Conservation (phyloP, 1,140 invertebrate genomes). For the Drosophila sturtevanti region DNA sequence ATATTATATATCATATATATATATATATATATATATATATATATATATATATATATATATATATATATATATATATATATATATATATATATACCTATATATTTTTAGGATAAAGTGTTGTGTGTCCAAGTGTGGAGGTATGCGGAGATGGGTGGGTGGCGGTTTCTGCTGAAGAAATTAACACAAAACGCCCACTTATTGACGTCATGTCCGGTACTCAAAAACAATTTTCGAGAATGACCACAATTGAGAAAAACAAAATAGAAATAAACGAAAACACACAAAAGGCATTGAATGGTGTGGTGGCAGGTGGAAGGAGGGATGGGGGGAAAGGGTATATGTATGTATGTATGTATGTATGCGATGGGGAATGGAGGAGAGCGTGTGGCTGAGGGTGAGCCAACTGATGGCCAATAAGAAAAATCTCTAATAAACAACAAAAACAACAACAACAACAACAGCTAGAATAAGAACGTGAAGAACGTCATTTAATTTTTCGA, state of each 20-base stretch:
- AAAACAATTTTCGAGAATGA: constrained; percentile 81
- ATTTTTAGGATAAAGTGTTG: not conserved
- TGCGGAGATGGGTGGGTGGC: not conserved
- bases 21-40: not conserved
- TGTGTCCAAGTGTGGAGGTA: not conserved
- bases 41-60: constrained; percentile 12
- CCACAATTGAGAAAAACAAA: constrained; percentile 81
- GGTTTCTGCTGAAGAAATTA: constrained; percentile 51
- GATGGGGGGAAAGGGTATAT: too few relatives aligned
- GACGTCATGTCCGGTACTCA: constrained; percentile 81
- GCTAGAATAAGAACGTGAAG: not conserved
- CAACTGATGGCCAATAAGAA: constrained; percentile 67
- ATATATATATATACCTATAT: constrained; percentile 1
- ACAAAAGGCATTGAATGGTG: not conserved
- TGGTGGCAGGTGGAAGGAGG: too few relatives aligned
- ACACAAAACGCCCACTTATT: constrained; percentile 80
- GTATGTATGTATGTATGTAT: too few relatives aligned
- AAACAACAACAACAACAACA: constrained; percentile 24
- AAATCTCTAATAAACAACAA: constrained; percentile 27
- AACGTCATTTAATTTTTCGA: constrained; percentile 55
- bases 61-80: not conserved
- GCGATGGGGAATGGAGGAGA: not conserved
- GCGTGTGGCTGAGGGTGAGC: not conserved
- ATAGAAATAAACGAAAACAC: constrained; percentile 74
- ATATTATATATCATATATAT: not conserved